Percentiles rank a stretch among this genome's conserved stretches.
phyloP scores from a whole-genome alignment of 2,113 vertebrate species.

The Probosciger aterrimus region DNA sequence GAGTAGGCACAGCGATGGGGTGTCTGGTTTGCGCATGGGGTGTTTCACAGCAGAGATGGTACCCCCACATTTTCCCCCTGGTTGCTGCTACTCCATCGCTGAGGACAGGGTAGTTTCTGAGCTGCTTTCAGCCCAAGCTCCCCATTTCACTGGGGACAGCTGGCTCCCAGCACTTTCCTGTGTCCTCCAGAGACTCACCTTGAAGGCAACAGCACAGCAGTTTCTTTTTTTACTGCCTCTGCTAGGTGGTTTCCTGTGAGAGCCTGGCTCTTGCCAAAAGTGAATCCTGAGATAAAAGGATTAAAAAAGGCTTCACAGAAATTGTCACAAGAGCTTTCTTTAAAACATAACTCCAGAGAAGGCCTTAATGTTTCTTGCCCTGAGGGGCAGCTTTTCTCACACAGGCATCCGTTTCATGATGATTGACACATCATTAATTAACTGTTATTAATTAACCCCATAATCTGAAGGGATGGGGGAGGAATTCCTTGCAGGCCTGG shows the following conservation, averaged over 20 bases:
- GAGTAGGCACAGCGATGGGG: rapidly evolving
- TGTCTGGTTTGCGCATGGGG: not conserved
- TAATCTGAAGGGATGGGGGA: not conserved
- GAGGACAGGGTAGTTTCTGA: not conserved
- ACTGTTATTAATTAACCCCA: conserved; percentile 46
- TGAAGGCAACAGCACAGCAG: not conserved
- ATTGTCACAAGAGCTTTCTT: not conserved
- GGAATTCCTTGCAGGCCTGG: not conserved
- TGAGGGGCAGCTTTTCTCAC: not conserved
- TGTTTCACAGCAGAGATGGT: not conserved
- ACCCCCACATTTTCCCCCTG: not conserved
- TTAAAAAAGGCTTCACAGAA: not conserved
- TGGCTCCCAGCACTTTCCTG: not conserved
- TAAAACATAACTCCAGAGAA: not conserved
- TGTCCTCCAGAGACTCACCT: not conserved
- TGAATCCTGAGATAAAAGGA: conserved; percentile 18
- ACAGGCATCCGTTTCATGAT: not conserved
- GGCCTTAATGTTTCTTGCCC: not conserved
- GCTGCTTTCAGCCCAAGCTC: not conserved
- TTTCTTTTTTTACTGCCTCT: not conserved
- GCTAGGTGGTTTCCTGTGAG: not conserved
- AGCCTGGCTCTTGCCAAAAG: not conserved
- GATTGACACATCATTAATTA: conserved; percentile 40
- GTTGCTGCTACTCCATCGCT: rapidly evolving
- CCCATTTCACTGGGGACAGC: not conserved